Evolutionary conservation across 2,797 vertebrate species (phyloP).

Genomic region (Periparus ater): DNA sequence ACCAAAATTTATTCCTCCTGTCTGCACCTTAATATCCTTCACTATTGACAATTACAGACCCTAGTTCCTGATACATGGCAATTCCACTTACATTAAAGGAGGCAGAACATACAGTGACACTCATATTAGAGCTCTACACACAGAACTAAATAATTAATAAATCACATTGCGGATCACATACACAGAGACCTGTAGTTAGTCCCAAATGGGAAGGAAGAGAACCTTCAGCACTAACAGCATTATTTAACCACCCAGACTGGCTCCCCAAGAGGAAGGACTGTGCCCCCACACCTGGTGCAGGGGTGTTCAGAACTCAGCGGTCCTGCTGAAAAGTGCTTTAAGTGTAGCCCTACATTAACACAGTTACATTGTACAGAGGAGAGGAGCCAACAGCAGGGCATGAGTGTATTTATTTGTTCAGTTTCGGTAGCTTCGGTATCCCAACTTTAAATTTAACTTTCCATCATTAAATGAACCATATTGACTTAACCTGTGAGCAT

Average conservation of each 20-base stretch:
- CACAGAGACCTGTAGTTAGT: neutral
- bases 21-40: neutral
- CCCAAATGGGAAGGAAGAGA: neutral
- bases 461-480: neutral
- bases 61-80: neutral
- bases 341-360: neutral
- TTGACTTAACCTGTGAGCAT: neutral
- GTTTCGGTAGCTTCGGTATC: neutral
- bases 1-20: neutral
- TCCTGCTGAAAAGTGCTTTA: neutral
- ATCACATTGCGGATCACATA: neutral
- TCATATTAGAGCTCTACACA: neutral
- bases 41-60: neutral
- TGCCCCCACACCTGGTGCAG: fast-evolving
- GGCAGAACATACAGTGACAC: neutral
- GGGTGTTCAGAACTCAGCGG: fast-evolving
- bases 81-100: neutral
- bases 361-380: fast-evolving
- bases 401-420: neutral
- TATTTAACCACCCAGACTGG: no score
- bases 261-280: neutral
- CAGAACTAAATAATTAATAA: neutral
- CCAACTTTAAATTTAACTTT: neutral
- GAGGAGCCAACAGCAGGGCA: neutral
- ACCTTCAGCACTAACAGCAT: neutral